Evolutionary conservation across 2,113 vertebrate genomes (phyloP).

Genomic region (Hypanus sabinus): DNA sequence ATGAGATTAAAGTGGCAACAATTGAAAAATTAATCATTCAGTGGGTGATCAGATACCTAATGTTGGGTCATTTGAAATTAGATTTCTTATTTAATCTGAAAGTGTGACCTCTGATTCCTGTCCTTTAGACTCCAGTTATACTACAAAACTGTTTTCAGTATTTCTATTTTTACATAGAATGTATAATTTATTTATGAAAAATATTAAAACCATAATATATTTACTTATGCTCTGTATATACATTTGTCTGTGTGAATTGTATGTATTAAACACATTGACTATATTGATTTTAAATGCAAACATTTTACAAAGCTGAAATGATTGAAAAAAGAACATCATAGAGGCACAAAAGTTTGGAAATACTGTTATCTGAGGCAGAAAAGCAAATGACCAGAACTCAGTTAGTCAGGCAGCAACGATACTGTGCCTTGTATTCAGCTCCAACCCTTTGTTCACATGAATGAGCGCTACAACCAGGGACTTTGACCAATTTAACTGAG

Average conservation of each 20-base stretch:
- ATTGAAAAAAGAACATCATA: no score
- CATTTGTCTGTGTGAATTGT: not conserved
- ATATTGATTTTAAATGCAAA: conserved; percentile 16
- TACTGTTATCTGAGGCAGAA: no score
- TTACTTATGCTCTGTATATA: conserved; percentile 13
- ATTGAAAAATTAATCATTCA: not conserved
- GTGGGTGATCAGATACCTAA: not conserved
- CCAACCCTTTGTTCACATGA: no score
- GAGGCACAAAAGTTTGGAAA: no score
- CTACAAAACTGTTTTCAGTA: conserved; percentile 8
- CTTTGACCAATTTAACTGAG: no score
- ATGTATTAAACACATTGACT: not conserved
- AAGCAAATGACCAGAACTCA: no score
- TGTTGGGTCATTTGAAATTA: not conserved
- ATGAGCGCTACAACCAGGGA: no score
- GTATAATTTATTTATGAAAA: conserved; percentile 38
- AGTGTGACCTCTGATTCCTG: not conserved
- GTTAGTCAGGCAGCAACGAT: no score
- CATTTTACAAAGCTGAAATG: not conserved
- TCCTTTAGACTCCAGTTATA: not conserved
- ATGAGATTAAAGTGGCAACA: not conserved
- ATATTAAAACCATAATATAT: conserved; percentile 34
- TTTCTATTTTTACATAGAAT: conserved; percentile 36
- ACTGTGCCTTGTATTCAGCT: no score
- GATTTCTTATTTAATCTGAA: not conserved